Evolutionary conservation across 2,113 vertebrate species (phyloP).

Genomic region (Regulus satrapa): DNA sequence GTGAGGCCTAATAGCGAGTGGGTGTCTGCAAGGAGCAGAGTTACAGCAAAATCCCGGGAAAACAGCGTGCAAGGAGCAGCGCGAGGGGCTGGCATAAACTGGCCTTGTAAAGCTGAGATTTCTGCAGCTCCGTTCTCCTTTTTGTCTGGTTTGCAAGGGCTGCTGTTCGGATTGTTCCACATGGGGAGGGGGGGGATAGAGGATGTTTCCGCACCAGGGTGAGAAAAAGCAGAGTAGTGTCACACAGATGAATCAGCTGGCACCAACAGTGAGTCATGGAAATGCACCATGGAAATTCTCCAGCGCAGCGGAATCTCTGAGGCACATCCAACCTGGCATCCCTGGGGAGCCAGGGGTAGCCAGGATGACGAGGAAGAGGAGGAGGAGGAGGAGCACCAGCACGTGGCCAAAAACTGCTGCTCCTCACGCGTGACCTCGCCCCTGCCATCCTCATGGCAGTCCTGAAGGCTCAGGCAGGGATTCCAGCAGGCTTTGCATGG

Average conservation of each 20-base stretch:
- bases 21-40: slow-evolving; percentile 18
- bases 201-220: neutral
- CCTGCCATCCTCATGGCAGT: fast-evolving
- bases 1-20: slow-evolving; percentile 14
- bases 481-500: neutral
- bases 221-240: neutral
- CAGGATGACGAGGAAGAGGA: neutral
- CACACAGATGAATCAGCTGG: slow-evolving; percentile 40
- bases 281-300: slow-evolving; percentile 27
- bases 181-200: neutral
- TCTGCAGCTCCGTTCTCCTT: neutral
- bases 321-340: neutral
- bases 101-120: fast-evolving
- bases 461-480: neutral
- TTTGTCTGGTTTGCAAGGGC: neutral
- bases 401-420: fast-evolving
- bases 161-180: neutral
- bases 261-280: neutral
- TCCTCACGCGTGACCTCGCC: neutral
- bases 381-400: neutral
- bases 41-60: neutral
- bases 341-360: neutral
- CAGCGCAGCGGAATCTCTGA: neutral
- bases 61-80: neutral
- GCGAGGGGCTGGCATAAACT: fast-evolving